These are phyloP conservation scores for Brachyptera putata DNA, from an alignment of 2,888 invertebrate genomes.

Conservation along the genomic window DNA sequence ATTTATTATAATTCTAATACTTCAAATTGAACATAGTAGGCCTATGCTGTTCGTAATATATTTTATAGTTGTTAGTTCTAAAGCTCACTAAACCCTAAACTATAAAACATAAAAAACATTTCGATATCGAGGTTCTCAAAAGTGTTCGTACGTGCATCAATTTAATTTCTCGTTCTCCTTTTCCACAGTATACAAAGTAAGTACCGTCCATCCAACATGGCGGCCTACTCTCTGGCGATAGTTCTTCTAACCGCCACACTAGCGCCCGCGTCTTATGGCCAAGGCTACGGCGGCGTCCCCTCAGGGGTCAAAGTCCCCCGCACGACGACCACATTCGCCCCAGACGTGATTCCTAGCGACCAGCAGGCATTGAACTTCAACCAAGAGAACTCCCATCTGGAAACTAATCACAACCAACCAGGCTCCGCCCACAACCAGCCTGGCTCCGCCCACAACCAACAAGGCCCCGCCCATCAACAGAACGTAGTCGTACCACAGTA, in stretches of 20 bases:
- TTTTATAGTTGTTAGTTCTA: no score
- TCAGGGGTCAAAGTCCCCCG: not conserved
- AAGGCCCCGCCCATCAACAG: not conserved
- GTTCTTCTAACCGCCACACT: not conserved
- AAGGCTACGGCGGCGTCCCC: conserved; percentile 21
- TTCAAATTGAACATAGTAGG: no score
- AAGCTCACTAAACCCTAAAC: no score
- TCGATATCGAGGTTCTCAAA: no score
- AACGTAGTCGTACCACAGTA: no score
- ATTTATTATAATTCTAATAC: no score
- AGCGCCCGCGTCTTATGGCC: not conserved
- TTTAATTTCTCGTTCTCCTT: no score
- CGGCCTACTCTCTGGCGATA: not conserved
- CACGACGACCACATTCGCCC: conserved; percentile 21
- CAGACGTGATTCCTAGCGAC: conserved; percentile 20
- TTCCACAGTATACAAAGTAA: no score
- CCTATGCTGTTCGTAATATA: no score
- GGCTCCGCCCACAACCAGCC: not conserved
- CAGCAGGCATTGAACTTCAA: conserved; percentile 1
- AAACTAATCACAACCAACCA: not conserved
- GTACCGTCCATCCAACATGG: not conserved
- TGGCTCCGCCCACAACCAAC: not conserved
- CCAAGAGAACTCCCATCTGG: not conserved
- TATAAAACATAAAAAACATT: no score
- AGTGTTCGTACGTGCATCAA: no score